These are phyloP conservation scores for Trachops cirrhosus DNA, from an alignment of 2,797 vertebrate species.

Conservation along the genomic window DNA sequence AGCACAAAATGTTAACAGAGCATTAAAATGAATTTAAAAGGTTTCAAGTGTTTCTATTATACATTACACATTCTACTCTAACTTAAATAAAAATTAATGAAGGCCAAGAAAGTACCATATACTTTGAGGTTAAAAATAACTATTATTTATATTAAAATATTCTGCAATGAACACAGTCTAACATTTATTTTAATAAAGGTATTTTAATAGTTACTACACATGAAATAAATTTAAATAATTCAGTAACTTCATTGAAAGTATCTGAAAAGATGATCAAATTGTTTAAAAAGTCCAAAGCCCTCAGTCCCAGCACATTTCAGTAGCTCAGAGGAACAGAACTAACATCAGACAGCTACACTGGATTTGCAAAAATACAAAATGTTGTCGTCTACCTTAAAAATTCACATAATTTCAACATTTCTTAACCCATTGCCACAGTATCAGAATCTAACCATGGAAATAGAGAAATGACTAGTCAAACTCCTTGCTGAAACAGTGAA, in stretches of 20 bases:
- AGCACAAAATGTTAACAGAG: conserved; percentile 42
- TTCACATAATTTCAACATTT: not conserved
- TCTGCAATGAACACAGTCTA: not conserved
- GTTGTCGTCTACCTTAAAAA: not conserved
- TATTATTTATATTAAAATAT: not conserved
- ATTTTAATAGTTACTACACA: not conserved
- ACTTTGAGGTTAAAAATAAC: not conserved
- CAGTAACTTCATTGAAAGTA: not conserved
- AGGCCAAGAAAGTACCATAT: not conserved
- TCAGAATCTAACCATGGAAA: not conserved
- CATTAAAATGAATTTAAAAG: not conserved
- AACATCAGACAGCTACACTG: not conserved
- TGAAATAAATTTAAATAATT: not conserved
- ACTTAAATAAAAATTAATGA: conserved; percentile 29
- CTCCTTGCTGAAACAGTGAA: not conserved
- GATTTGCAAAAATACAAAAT: not conserved
- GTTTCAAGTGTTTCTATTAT: not conserved
- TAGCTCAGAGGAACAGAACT: not conserved
- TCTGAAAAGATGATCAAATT: not conserved
- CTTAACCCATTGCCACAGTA: not conserved
- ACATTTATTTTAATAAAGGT: conserved; percentile 9
- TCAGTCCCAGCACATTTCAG: not conserved
- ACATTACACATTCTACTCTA: not conserved
- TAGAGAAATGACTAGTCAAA: not conserved
- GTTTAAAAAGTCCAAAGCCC: not conserved